Percentiles rank a stretch among this genome's conserved stretches.
These are phyloP conservation scores for Motacilla tschutschensis DNA, from an alignment of 2,113 vertebrate genomes.

Conservation along the genomic window DNA sequence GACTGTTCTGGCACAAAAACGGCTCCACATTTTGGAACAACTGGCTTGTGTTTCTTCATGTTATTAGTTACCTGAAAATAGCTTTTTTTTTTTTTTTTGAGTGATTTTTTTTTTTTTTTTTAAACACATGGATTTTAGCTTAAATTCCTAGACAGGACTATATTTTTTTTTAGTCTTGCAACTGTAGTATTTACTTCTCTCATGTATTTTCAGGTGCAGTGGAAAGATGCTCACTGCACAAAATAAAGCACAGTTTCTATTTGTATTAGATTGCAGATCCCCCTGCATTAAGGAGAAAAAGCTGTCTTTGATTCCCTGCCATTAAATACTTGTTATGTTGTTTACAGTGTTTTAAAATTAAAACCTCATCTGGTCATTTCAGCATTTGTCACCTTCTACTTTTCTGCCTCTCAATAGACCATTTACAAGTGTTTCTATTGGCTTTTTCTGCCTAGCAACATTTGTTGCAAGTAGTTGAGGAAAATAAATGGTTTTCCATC, in stretches of 20 bases:
- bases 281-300: neutral
- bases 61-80: slow-evolving; percentile 20
- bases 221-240: neutral
- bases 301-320: neutral
- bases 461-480: slow-evolving; percentile 21
- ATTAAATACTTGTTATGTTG: slow-evolving; percentile 4
- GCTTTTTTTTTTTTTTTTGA: neutral
- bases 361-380: slow-evolving; percentile 22
- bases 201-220: neutral
- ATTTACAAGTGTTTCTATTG: slow-evolving; percentile 24
- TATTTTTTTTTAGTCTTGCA: slow-evolving; percentile 1
- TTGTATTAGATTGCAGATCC: neutral
- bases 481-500: neutral
- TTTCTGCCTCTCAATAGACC: neutral
- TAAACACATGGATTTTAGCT: neutral
- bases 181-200: neutral
- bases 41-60: neutral
- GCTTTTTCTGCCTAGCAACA: slow-evolving; percentile 27
- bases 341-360: slow-evolving; percentile 44
- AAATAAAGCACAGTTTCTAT: neutral
- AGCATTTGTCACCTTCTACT: neutral
- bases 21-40: neutral
- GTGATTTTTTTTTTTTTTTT: neutral
- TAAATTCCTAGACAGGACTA: neutral
- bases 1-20: neutral